A percentile compares a stretch with the other conserved stretches of the same genome.
These are phyloP conservation scores for Bubalus kerabau DNA, from an alignment of 2,113 vertebrate species.

Conservation along the genomic window DNA sequence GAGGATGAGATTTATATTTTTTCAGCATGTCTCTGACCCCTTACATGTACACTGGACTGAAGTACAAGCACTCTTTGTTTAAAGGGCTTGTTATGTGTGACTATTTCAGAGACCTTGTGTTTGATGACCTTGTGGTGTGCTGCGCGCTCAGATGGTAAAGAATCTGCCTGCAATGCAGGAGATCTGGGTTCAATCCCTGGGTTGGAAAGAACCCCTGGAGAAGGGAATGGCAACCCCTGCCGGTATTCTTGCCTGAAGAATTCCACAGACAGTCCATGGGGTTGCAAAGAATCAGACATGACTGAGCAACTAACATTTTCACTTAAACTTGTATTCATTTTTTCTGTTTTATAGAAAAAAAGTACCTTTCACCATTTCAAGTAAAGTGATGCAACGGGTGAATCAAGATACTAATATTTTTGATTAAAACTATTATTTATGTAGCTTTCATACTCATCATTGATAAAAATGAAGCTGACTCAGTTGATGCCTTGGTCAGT, in stretches of 20 bases:
- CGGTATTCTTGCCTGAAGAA: background rate
- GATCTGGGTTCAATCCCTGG: background rate
- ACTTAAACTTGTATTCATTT: background rate
- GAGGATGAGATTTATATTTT: background rate
- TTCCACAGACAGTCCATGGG: background rate
- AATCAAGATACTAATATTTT: background rate
- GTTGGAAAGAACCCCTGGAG: background rate
- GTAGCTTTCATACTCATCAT: background rate
- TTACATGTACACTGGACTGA: background rate
- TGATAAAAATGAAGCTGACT: background rate
- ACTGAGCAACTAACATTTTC: background rate
- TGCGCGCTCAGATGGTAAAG: background rate
- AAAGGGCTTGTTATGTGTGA: background rate
- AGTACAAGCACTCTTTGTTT: background rate
- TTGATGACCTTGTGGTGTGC: background rate
- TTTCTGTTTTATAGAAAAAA: background rate
- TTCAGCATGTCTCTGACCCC: background rate
- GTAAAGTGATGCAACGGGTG: background rate
- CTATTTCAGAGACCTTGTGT: background rate
- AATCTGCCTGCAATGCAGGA: background rate
- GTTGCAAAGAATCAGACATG: background rate
- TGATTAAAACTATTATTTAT: background rate
- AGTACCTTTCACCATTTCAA: background rate
- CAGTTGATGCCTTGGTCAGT: background rate
- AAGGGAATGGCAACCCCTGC: background rate